Base-by-base conservation (phyloP, 2,797 vertebrate genomes). In the Valencia hispanica region DNA sequence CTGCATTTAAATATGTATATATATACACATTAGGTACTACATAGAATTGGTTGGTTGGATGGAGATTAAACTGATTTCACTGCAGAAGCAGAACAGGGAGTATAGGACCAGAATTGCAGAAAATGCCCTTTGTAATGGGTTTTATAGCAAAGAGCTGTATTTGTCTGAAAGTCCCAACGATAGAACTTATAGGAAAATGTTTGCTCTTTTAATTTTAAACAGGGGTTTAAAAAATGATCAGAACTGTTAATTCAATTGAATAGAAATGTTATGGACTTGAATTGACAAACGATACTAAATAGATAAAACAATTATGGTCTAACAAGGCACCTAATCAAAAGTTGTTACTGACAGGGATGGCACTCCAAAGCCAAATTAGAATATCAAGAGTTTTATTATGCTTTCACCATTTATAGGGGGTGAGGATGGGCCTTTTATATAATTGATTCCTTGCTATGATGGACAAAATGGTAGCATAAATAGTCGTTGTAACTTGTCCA, bases 61-160 rank as follows among this genome's bases (percentile, higher is more conserved):
- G 72, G 51, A 70, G 48, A 18, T 36, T 53, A 41, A 65, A 68
- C 22, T 20, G 70, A 81, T 39, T 32, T 59, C 17, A 5, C 57
- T 32, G 30, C 15, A 32, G 27, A 59, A 59, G 57, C 27, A 32
- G 57, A 5, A 34, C 27, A 59, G 5, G 27, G 27, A 59, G 55
- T 17, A 32, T 32, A n/a, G n/a, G n/a, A n/a, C n/a, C 30, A 8
- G 5, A 32, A 17, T 30, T 59, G 2, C 57, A 32, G 17, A 32
- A 59, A 32, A 59, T 59, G 12, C 2, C 17, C 30, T 18, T 3
- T 59, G 17, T 32, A 30, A 8, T 32, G 18, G 15, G 14, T 18
- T 32, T 32, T 59, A 15, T 32, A 32, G 12, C 32, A 18, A 30
- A 30, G 1, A 32, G 30, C 7, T 15, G 18, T 6, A 20, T 34